phyloP scores from a whole-genome alignment of 2,113 vertebrate genomes.

The Odocoileus virginianus region DNA sequence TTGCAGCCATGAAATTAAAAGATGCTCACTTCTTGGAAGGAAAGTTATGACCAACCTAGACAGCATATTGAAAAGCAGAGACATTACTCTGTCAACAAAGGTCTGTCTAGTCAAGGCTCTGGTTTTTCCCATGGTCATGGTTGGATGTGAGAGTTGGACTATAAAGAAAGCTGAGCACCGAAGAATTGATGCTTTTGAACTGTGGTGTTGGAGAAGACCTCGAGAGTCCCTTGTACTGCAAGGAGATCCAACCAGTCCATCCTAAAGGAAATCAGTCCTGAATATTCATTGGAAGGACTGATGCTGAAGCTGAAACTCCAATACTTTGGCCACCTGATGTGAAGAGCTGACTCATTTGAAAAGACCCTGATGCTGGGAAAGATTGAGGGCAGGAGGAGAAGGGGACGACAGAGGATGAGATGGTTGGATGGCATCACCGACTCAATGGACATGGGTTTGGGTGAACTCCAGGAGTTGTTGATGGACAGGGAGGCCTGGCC shows the following conservation, averaged over 20 bases:
- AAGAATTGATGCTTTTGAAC: not conserved
- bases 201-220: not conserved
- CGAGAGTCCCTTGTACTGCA: not conserved
- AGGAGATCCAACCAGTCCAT: too few species aligned
- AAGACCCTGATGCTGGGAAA: not conserved
- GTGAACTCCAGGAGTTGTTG: rapidly evolving
- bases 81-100: not conserved
- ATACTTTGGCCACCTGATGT: not conserved
- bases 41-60: too few species aligned
- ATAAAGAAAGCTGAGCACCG: rapidly evolving
- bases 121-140: not conserved
- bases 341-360: not conserved
- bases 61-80: too few species aligned
- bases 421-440: not conserved
- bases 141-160: not conserved
- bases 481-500: too few species aligned
- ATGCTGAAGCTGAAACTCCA: not conserved
- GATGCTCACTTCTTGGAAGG: too few species aligned
- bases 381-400: not conserved
- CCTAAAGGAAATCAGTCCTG: not conserved
- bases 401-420: not conserved
- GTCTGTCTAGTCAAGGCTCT: not conserved
- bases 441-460: not conserved
- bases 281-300: not conserved
- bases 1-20: not conserved